Evolutionary conservation across 2,888 invertebrate species (phyloP).

Genomic region (Lottia scabra): DNA sequence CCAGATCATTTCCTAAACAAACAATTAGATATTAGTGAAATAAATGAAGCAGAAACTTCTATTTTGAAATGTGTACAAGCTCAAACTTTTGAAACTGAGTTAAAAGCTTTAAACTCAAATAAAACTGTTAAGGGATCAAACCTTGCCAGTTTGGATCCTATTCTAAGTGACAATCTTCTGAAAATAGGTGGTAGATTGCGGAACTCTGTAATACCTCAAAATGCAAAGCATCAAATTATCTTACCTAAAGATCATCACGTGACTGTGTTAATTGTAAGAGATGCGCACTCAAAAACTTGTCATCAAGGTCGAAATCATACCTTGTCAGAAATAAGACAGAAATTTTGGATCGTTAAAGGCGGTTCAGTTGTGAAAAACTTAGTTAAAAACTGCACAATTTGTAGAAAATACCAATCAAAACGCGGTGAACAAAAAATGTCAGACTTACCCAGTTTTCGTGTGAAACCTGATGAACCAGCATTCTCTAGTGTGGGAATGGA

Average conservation of each 20-base stretch:
- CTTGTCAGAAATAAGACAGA: background rate
- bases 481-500: conserved; percentile 26
- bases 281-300: no score
- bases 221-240: conserved; percentile 12
- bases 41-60: background rate
- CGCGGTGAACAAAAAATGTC: background rate
- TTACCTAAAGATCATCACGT: conserved; percentile 8
- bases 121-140: no score
- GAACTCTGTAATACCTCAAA: background rate
- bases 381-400: background rate
- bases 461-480: conserved; percentile 1
- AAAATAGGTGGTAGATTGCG: background rate
- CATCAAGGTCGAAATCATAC: background rate
- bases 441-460: background rate
- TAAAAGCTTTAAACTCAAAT: no score
- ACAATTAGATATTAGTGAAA: background rate
- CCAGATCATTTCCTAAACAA: no score
- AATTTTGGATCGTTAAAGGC: conserved; percentile 12
- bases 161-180: background rate
- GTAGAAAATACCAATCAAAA: background rate
- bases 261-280: conserved; percentile 4
- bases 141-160: background rate
- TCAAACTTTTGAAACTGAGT: no score
- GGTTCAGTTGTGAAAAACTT: background rate
- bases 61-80: background rate